Evolutionary conservation across 2,888 invertebrate species (phyloP).

Genomic region (Cheilosia pagana): DNA sequence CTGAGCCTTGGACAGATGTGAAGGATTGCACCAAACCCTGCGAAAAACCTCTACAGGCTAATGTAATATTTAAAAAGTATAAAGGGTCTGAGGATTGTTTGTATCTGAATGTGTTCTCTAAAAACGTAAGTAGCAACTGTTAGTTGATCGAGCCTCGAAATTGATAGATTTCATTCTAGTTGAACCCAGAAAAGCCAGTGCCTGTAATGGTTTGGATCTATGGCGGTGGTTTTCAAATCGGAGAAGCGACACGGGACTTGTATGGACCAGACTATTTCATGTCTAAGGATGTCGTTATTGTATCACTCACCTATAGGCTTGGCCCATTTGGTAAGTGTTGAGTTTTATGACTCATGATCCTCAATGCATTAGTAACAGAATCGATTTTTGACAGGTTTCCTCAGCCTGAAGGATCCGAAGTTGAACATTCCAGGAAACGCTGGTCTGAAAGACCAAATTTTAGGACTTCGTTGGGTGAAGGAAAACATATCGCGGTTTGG

Average conservation of each 20-base stretch:
- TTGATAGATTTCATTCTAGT: conserved; percentile 28
- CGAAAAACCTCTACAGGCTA: conserved; percentile 79
- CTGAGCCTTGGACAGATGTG: conserved; percentile 82
- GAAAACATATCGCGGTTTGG: conserved; percentile 83
- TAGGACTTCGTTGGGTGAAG: conserved; percentile 84
- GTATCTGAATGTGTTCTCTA: conserved; percentile 83
- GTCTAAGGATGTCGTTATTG: conserved; percentile 82
- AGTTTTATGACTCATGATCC: not conserved
- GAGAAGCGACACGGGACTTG: conserved; percentile 80
- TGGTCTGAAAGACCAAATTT: conserved; percentile 84
- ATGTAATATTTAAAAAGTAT: conserved; percentile 78
- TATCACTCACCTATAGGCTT: conserved; percentile 83
- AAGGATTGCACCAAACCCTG: conserved; percentile 81
- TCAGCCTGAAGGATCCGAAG: conserved; percentile 83
- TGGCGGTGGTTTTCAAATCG: conserved; percentile 84
- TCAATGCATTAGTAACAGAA: not conserved
- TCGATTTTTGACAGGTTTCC: conserved; percentile 81
- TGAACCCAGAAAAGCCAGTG: conserved; percentile 76
- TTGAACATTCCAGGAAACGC: conserved; percentile 85
- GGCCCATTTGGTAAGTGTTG: conserved; percentile 81
- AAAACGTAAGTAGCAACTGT: conserved; percentile 68
- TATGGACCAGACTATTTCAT: conserved; percentile 83
- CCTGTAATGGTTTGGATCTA: conserved; percentile 84
- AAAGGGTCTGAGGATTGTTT: conserved; percentile 84
- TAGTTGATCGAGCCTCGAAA: not conserved